These are phyloP conservation scores for Ceratina australensis DNA, from an alignment of 1,140 invertebrate genomes.

Conservation along the genomic window DNA sequence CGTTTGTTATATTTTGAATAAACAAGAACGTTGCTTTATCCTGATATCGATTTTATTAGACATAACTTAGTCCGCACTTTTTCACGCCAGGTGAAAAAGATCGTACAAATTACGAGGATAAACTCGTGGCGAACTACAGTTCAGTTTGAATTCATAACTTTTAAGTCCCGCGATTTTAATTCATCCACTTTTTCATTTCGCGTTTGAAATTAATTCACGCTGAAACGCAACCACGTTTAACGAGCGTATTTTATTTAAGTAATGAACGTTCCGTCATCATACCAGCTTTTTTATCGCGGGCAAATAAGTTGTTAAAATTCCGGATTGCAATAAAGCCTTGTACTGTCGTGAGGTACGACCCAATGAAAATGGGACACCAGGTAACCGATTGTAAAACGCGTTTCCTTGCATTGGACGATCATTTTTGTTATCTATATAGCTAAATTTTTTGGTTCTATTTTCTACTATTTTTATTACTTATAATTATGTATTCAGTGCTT, in stretches of 20 bases:
- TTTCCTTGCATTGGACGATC: no score
- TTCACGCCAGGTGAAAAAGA: no score
- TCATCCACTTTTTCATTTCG: not conserved
- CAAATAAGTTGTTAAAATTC: constrained; percentile 29
- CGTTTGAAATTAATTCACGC: not conserved
- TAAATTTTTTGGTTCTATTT: no score
- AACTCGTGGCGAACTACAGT: not conserved
- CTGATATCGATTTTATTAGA: no score
- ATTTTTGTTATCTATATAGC: no score
- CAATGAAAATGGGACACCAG: not conserved
- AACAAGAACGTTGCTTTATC: no score
- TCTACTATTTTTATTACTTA: no score
- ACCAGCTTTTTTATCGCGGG: constrained; percentile 6
- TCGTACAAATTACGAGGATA: not conserved
- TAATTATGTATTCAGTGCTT: no score
- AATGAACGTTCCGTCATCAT: not conserved
- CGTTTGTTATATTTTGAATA: no score
- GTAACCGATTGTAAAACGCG: no score
- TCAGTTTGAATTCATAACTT: not conserved
- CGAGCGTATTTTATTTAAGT: not conserved
- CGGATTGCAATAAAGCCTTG: constrained; percentile 6
- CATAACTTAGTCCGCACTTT: no score
- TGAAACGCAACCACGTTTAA: not conserved
- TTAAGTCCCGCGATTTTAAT: not conserved
- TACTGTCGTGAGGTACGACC: not conserved